phyloP scores from a whole-genome alignment of 2,888 invertebrate species.

The Dicyrtoma fusca region DNA sequence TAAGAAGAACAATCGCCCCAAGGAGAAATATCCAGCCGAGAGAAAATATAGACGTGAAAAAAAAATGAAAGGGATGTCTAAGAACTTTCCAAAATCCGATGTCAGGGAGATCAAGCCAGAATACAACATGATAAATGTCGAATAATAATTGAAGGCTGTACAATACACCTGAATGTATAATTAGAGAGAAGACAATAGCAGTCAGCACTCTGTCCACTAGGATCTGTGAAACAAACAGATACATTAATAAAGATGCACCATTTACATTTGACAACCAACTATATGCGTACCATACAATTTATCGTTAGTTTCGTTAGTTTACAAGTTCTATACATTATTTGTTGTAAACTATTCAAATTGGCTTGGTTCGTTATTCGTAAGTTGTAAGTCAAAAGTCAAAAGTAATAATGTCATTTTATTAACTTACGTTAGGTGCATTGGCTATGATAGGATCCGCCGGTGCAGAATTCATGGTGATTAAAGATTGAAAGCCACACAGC shows the following conservation, averaged over 20 bases:
- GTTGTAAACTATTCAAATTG: too few species aligned
- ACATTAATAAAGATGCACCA: not conserved
- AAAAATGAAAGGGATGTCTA: slow-evolving; percentile 28
- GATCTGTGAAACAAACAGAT: slow-evolving; percentile 7
- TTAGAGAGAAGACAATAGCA: slow-evolving; percentile 18
- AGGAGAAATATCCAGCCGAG: slow-evolving; percentile 22
- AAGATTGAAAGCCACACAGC: not conserved
- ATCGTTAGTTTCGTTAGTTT: too few species aligned
- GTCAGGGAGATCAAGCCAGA: slow-evolving; percentile 15
- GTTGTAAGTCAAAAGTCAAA: not conserved
- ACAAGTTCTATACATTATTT: too few species aligned
- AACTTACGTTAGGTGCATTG: slow-evolving; percentile 1
- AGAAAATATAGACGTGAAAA: slow-evolving; percentile 28
- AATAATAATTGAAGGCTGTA: slow-evolving; percentile 6
- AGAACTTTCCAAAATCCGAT: slow-evolving; percentile 16
- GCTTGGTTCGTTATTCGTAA: not conserved
- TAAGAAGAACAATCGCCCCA: not conserved
- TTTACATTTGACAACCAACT: not conserved
- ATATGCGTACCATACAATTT: too few species aligned
- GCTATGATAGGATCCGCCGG: not conserved
- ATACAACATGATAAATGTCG: slow-evolving; percentile 9
- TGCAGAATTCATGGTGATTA: not conserved
- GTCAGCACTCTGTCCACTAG: slow-evolving; percentile 1
- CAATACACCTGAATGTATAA: slow-evolving; percentile 17
- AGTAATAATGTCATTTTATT: not conserved